Evolutionary conservation across 2,888 invertebrate species (phyloP).

Genomic region (Tetragnatha montana): DNA sequence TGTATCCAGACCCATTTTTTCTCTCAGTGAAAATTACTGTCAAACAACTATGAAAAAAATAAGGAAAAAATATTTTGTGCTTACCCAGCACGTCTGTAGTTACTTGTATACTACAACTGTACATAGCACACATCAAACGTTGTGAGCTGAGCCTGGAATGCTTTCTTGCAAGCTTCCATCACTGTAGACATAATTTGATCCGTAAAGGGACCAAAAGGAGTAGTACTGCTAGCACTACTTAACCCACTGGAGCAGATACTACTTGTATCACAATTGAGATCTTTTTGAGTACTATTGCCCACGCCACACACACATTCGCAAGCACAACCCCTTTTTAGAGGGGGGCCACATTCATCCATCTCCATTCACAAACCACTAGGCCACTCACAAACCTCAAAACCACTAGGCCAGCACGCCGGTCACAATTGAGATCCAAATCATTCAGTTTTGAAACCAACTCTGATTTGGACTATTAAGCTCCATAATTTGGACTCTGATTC

Average conservation of each 20-base stretch:
- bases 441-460: neutral
- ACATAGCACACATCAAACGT: conserved; percentile 96
- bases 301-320: too few species aligned
- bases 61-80: conserved; percentile 75
- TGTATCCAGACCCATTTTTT: too few species aligned
- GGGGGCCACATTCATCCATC: too few species aligned
- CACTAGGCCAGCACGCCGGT: too few species aligned
- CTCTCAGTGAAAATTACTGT: too few species aligned
- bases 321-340: too few species aligned
- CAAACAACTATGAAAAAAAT: neutral
- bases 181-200: conserved; percentile 94
- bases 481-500: neutral
- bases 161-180: conserved; percentile 90
- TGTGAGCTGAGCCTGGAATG: conserved; percentile 92
- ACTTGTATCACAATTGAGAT: conserved; percentile 31
- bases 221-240: conserved; percentile 61
- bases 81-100: conserved; percentile 91
- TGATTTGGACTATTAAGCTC: too few species aligned
- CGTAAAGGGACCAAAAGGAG: conserved; percentile 79
- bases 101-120: conserved; percentile 87
- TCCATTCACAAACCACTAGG: too few species aligned
- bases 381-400: too few species aligned
- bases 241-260: conserved; percentile 51
- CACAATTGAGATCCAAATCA: neutral
- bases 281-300: too few species aligned